Conservation (phyloP, 2,797 vertebrate species). For the Coranthus polyacanthus region DNA sequence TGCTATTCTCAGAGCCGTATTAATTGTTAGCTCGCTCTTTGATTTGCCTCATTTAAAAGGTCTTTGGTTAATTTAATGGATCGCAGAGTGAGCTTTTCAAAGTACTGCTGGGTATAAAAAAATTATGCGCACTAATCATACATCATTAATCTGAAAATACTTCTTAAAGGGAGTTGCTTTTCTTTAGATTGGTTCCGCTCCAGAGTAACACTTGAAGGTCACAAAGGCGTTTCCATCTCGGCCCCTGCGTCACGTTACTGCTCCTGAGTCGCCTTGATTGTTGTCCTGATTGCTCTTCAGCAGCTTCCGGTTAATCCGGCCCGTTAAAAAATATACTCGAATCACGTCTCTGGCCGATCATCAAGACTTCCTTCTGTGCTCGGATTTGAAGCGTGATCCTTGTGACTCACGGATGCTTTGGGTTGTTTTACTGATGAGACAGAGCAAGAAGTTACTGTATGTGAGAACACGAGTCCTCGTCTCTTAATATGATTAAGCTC, state of each 20-base stretch:
- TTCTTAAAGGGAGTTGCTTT: slow-evolving; percentile 44
- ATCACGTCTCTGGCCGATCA: too few relatives aligned
- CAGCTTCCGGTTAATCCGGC: too few relatives aligned
- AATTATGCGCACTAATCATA: slow-evolving; percentile 63
- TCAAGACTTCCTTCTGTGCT: too few relatives aligned
- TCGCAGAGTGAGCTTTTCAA: slow-evolving; percentile 77
- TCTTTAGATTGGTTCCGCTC: slow-evolving; percentile 36
- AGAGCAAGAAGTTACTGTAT: too few relatives aligned
- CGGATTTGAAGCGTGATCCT: too few relatives aligned
- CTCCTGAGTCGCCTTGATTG: background rate
- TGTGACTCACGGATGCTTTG: too few relatives aligned
- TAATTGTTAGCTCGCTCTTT: slow-evolving; percentile 78
- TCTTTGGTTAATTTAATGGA: slow-evolving; percentile 84
- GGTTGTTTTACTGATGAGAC: too few relatives aligned
- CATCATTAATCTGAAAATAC: slow-evolving; percentile 76
- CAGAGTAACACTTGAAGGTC: slow-evolving; percentile 29
- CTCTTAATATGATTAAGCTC: too few relatives aligned
- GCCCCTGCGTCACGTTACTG: too few relatives aligned
- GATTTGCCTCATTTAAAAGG: slow-evolving; percentile 83
- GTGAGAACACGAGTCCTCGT: too few relatives aligned
- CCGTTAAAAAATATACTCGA: too few relatives aligned
- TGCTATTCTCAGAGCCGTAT: slow-evolving; percentile 76
- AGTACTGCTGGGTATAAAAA: slow-evolving; percentile 68
- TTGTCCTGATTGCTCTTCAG: too few relatives aligned
- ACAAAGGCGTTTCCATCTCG: slow-evolving; percentile 19